Evolutionary conservation across 2,113 vertebrate species (phyloP), one percentile per base, ranked within the genome.

Genomic region (Xiphophorus maculatus): DNA sequence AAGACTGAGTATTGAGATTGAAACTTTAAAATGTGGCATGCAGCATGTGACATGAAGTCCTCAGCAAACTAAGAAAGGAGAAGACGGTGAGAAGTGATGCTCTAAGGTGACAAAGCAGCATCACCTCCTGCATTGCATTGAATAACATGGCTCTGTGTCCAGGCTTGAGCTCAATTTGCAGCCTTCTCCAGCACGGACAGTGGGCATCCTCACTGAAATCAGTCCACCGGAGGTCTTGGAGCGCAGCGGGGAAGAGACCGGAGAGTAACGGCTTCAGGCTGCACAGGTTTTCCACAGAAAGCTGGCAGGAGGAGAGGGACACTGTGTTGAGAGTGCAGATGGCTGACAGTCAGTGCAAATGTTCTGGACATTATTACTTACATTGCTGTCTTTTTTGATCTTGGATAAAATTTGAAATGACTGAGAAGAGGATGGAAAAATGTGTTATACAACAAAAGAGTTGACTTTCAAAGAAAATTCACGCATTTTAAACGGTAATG

Each of bases 131-230:
- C 66, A 96, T 78, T 63, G 94, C 88, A 66, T 91, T 87, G 83
- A 95, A 92, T 22, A 97, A 42, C 3, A 95, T 93, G 25, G 95
- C 95, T 3, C 90, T 95, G 28, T 96, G 95, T 15, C 93, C 93
- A 3, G 94, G 93, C 14, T 90, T 93, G 10, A 97, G 94, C 61
- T 93, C 92, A 1, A 91, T 84, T 60, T 96, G 91, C 69, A 95
- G 77, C 5, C 83, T 84, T 60, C 69, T 92, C 93, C 96, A 94
- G 86, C 97, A 97, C 25, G 86, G 85, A 63, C 97, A 97, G 62
- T 82, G 87, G 28, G 79, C 75, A 35, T 44, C 28, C 60, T 86
- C 80, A 76, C 91, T 86, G 58, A 89, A 80, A 63, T 83, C 89
- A 66, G 94, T 82, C 86, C 90, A 90, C 54, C 79, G 76, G 54